Evolutionary conservation across 2,888 invertebrate species (phyloP).

Genomic region (Drosophila monieri): DNA sequence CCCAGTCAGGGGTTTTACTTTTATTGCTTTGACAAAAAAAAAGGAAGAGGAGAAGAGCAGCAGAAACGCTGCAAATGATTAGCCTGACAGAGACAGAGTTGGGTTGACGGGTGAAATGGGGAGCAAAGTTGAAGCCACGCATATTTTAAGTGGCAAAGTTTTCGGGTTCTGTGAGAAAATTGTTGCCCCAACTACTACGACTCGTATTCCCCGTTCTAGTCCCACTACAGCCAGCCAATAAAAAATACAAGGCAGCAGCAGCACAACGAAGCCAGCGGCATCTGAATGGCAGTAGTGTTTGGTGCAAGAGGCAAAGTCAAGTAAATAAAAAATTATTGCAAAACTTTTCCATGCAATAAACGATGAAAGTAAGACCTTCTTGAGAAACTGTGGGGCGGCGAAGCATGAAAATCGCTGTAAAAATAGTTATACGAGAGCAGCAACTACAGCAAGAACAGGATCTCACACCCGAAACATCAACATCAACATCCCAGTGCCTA

Average conservation of each 20-base stretch:
- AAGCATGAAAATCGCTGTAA: constrained; percentile 72
- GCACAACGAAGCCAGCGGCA: background rate
- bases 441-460: constrained; percentile 32
- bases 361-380: constrained; percentile 73
- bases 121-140: constrained; percentile 51
- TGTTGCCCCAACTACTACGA: constrained; percentile 65
- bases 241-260: constrained; percentile 51
- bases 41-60: background rate
- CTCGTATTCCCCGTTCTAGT: constrained; percentile 47
- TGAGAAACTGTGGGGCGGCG: constrained; percentile 46
- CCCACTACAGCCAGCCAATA: constrained; percentile 58
- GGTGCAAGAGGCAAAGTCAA: constrained; percentile 39
- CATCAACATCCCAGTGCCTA: constrained; percentile 25
- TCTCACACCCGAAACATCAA: constrained; percentile 25
- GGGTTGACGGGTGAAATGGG: background rate
- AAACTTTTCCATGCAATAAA: constrained; percentile 72
- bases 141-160: constrained; percentile 75
- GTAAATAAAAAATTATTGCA: constrained; percentile 78
- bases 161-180: constrained; percentile 59
- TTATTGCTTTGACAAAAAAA: constrained; percentile 5
- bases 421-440: constrained; percentile 55
- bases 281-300: constrained; percentile 6
- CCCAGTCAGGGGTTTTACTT: constrained; percentile 11
- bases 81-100: constrained; percentile 16
- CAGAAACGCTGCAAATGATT: constrained; percentile 55